These are phyloP conservation scores for Ornithorhynchus anatinus DNA, from an alignment of 2,113 vertebrate genomes.

Conservation along the genomic window DNA sequence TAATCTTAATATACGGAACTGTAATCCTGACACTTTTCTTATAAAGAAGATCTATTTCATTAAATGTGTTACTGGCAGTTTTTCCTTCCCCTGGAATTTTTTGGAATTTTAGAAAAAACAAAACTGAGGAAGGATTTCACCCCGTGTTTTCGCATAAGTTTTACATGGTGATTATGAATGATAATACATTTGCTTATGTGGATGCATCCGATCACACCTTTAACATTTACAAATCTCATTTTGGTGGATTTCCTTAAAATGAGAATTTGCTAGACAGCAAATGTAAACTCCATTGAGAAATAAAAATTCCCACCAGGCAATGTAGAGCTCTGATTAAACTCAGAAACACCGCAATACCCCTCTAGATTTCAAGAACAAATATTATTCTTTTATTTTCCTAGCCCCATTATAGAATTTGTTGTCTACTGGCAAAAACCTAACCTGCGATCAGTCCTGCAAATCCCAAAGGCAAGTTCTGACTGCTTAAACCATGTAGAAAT, in stretches of 20 bases:
- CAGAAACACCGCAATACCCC: conserved; percentile 45
- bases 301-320: neutral
- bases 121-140: too few species aligned
- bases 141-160: too few species aligned
- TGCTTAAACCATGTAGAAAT: conserved; percentile 44
- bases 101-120: too few species aligned
- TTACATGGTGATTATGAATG: too few species aligned
- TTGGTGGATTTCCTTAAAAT: neutral
- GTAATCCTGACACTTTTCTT: too few species aligned
- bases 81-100: too few species aligned
- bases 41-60: too few species aligned
- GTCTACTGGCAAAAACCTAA: conserved; percentile 8
- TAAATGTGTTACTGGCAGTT: too few species aligned
- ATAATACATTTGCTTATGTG: too few species aligned
- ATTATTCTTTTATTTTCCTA: neutral
- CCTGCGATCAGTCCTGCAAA: conserved; percentile 10
- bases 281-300: conserved; percentile 7
- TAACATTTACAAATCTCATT: conserved; percentile 6
- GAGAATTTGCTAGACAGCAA: neutral
- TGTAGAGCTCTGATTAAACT: neutral
- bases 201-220: too few species aligned
- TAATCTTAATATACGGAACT: too few species aligned
- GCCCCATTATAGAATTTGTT: conserved; percentile 14
- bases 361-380: conserved; percentile 19
- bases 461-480: conserved; percentile 38